Evolutionary conservation across 2,113 vertebrate genomes (phyloP), one percentile per base, ranked within the genome.

Genomic region (Proterorhinus semilunaris): DNA sequence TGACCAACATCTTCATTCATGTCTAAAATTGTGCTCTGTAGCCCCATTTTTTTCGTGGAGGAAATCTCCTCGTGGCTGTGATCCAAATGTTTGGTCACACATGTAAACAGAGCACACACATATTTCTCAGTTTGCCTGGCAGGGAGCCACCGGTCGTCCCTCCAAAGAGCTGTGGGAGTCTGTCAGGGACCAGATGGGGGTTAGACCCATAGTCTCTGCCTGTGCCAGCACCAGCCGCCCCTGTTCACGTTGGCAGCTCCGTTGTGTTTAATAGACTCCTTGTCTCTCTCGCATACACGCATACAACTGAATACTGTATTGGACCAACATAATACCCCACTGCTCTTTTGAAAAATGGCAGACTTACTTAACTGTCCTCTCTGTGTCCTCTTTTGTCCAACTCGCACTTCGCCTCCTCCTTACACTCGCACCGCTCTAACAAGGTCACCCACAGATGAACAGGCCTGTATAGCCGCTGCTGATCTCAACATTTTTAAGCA

Each of bases 101-200:
- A 49, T 75, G 78, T 55, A 77, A 68, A 86, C 78, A 75, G 45
- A 8, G 72, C 52, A 36, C 66, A 61, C 79, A 80, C 81, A 74
- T 65, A 79, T 79, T 80, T 68, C 51, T 62, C 76, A 63, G 61
- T 68, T 69, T 65, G 59, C 46, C 79, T 88, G 87, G 87, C 87
- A 64, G 43, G 1, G 61, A 71, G 83, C 89, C 83, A 89, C 67
- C 2, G 65, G 9, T 45, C 68, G 76, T 77, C 81, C 65, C 66
- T 76, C 78, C 61, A 73, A 64, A 42, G 55, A 36, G 84, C 68
- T 73, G 75, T 36, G 44, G 50, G 15, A 62, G 45, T 62, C 49
- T 78, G 69, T 68, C 63, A 17, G 17, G 67, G 69, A 83, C 76
- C 87, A 89, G 89, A 90, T 88, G 86, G 86, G 83, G 80, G 83